A percentile compares a stretch with the other conserved stretches of the same genome.
Conservation (phyloP, 2,888 invertebrate species). For the Caenorhabditis sp. region DNA sequence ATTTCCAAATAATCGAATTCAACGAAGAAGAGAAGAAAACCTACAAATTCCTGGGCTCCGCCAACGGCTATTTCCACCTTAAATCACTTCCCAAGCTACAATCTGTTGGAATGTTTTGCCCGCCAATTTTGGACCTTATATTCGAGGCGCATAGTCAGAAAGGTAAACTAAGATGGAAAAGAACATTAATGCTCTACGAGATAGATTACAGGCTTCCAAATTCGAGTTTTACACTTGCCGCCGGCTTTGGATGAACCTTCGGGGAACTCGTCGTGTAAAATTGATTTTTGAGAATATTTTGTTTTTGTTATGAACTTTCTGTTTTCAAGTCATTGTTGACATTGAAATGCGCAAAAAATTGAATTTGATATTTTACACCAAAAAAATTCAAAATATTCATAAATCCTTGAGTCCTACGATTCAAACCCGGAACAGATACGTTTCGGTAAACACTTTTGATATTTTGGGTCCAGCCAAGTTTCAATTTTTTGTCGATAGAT, state of each 20-base stretch:
- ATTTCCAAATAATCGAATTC: constrained; percentile 25
- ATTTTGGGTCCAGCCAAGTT: no score
- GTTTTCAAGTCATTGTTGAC: no score
- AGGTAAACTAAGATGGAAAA: neutral
- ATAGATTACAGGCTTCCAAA: constrained; percentile 33
- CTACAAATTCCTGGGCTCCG: constrained; percentile 29
- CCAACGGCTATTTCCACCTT: constrained; percentile 32
- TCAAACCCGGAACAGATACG: no score
- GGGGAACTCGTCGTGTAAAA: neutral
- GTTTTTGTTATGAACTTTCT: neutral
- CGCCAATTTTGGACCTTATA: constrained; percentile 38
- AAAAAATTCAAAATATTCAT: no score
- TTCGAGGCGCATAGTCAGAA: constrained; percentile 20
- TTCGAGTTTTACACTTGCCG: constrained; percentile 38
- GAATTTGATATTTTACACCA: no score
- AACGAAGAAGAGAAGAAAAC: constrained; percentile 33
- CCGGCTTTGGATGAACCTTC: constrained; percentile 24
- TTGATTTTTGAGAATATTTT: neutral
- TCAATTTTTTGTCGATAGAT: no score
- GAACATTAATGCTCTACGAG: neutral
- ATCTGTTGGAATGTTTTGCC: constrained; percentile 32
- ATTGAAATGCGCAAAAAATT: no score
- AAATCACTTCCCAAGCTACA: constrained; percentile 20
- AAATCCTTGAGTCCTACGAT: no score
- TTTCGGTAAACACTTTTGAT: no score